A percentile compares a stretch with the other conserved stretches of the same genome.
Evolutionary conservation across 2,113 vertebrate genomes (phyloP).

Genomic region (Amphiprion percula): DNA sequence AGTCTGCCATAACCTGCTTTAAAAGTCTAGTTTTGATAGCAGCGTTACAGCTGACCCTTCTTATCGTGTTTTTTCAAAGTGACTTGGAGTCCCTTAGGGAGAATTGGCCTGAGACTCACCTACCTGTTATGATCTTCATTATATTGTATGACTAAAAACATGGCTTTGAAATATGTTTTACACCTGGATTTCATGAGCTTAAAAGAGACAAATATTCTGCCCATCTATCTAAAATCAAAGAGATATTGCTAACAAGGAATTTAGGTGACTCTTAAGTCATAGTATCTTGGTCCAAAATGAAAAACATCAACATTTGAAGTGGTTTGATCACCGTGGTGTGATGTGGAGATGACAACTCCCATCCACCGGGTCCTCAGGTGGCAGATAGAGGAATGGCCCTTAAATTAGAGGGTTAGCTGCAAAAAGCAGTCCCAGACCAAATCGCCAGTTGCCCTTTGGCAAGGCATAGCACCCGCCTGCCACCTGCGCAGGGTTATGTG

Average conservation of each 20-base stretch:
- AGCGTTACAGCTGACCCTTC: slow-evolving; percentile 57
- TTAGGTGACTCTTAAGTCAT: neutral
- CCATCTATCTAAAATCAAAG: neutral
- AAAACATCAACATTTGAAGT: slow-evolving; percentile 1
- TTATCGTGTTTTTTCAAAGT: slow-evolving; percentile 30
- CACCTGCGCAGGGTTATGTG: no score
- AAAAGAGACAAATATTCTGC: no score
- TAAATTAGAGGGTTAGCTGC: no score
- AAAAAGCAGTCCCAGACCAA: no score
- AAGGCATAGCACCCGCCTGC: no score
- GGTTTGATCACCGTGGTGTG: neutral
- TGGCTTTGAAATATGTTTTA: neutral
- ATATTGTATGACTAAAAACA: neutral
- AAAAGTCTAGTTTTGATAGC: slow-evolving; percentile 37
- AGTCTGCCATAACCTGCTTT: slow-evolving; percentile 36
- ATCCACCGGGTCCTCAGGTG: no score
- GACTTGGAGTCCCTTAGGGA: slow-evolving; percentile 32
- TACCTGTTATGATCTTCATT: slow-evolving; percentile 27
- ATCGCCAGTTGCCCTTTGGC: no score
- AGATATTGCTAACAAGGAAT: neutral
- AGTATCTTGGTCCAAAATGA: neutral
- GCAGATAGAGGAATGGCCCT: no score
- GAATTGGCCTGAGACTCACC: slow-evolving; percentile 13
- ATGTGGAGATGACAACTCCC: no score
- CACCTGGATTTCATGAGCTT: no score